These are phyloP conservation scores for Parthenolecanium corni DNA, from an alignment of 2,888 invertebrate species.

Conservation along the genomic window DNA sequence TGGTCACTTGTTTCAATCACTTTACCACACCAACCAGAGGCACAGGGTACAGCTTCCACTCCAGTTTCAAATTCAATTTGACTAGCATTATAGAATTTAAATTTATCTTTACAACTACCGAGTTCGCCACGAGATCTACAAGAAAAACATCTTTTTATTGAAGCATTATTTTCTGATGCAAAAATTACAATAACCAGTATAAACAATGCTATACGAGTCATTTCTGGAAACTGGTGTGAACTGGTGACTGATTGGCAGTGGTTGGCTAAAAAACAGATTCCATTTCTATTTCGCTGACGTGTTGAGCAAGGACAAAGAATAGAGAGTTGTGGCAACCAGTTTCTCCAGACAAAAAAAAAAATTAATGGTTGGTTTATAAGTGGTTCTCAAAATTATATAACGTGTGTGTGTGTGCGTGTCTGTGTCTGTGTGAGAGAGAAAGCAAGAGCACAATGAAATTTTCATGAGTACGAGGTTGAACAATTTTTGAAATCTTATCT, in stretches of 20 bases:
- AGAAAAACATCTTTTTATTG: conserved; percentile 59
- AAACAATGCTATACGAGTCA: conserved; percentile 11
- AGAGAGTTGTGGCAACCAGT: too few species aligned
- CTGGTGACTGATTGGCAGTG: too few species aligned
- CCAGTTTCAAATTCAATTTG: conserved; percentile 58
- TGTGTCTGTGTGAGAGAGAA: too few species aligned
- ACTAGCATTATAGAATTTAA: conserved; percentile 59
- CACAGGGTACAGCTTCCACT: conserved; percentile 65
- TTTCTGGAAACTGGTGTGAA: conserved; percentile 10
- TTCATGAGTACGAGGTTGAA: too few species aligned
- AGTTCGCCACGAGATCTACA: conserved; percentile 78
- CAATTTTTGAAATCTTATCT: too few species aligned
- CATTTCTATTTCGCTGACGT: too few species aligned
- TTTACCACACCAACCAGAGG: conserved; percentile 88
- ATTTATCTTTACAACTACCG: conserved; percentile 81
- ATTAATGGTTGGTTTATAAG: background rate
- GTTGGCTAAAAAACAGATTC: too few species aligned
- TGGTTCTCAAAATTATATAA: conserved; percentile 27
- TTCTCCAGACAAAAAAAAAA: background rate
- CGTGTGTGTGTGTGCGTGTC: too few species aligned
- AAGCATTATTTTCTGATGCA: background rate
- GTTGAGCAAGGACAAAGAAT: too few species aligned
- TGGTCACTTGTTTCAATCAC: conserved; percentile 66
- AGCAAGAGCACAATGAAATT: too few species aligned
- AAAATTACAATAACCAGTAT: background rate